Percentiles rank a stretch among this genome's conserved stretches.
These are phyloP conservation scores for Acrocephalus scirpaceus DNA, from an alignment of 2,797 vertebrate genomes.

Conservation along the genomic window DNA sequence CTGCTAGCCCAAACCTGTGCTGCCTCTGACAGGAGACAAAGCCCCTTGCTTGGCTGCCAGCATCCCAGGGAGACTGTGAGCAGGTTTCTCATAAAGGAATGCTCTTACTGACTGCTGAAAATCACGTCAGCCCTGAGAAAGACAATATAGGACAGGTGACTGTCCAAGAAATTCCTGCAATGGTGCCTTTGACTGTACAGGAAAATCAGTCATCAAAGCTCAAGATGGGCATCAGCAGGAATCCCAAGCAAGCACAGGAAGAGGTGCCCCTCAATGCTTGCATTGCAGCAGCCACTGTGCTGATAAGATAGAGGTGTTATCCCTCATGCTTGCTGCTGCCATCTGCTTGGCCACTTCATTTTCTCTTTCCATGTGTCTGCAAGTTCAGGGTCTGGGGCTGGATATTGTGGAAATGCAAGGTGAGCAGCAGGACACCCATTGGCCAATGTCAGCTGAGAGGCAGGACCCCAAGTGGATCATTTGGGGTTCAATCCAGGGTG, in stretches of 20 bases:
- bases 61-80: no score
- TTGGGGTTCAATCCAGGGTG: neutral
- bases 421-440: neutral
- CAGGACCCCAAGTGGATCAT: neutral
- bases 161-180: neutral
- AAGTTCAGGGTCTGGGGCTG: neutral
- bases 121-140: neutral
- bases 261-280: neutral
- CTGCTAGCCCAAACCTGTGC: no score
- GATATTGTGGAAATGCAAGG: neutral
- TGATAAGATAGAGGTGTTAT: neutral
- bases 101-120: neutral
- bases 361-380: neutral
- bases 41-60: no score
- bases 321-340: neutral
- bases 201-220: no score
- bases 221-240: neutral
- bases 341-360: neutral
- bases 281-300: neutral
- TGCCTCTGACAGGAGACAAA: no score
- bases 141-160: no score
- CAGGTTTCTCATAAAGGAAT: neutral
- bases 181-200: neutral
- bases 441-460: neutral
- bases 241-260: neutral